A percentile compares a stretch with the other conserved stretches of the same genome.
phyloP scores from a whole-genome alignment of 2,113 vertebrate species.

The Phyllopteryx taeniolatus region DNA sequence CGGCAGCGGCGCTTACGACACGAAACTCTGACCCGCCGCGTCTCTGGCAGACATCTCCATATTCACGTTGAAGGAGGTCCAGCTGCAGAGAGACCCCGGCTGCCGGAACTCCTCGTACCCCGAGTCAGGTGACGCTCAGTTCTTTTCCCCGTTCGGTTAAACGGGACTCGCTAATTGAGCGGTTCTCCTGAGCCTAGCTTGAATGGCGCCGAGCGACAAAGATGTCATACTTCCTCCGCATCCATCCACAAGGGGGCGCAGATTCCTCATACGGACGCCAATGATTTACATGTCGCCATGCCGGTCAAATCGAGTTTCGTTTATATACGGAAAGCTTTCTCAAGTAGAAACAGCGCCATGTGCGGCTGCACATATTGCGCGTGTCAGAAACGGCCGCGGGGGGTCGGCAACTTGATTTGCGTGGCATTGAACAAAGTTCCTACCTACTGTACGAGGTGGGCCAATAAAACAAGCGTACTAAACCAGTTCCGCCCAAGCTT shows the following conservation, averaged over 20 bases:
- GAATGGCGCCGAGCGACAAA: not conserved
- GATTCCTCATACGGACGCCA: not conserved
- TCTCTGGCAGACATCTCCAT: slow-evolving; percentile 83
- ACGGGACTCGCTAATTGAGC: too few species aligned
- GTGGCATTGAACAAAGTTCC: too few species aligned
- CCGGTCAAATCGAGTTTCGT: not conserved
- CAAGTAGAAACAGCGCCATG: too few species aligned
- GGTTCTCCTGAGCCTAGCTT: too few species aligned
- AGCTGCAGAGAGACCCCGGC: slow-evolving; percentile 91
- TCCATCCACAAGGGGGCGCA: not conserved
- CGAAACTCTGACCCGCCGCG: slow-evolving; percentile 24
- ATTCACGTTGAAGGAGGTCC: slow-evolving; percentile 96
- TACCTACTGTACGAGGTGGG: not conserved
- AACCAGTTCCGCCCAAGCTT: not conserved
- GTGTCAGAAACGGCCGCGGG: too few species aligned
- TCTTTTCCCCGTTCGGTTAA: too few species aligned
- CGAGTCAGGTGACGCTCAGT: slow-evolving; percentile 80
- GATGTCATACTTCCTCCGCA: not conserved
- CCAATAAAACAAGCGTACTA: too few species aligned
- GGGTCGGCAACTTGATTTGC: too few species aligned
- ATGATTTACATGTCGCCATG: too few species aligned
- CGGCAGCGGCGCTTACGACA: slow-evolving; percentile 37
- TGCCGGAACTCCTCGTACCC: slow-evolving; percentile 92
- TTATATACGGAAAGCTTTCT: too few species aligned
- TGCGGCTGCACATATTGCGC: too few species aligned